Evolutionary conservation across 2,113 vertebrate genomes (phyloP).

Genomic region (Misgurnus anguillicaudatus): DNA sequence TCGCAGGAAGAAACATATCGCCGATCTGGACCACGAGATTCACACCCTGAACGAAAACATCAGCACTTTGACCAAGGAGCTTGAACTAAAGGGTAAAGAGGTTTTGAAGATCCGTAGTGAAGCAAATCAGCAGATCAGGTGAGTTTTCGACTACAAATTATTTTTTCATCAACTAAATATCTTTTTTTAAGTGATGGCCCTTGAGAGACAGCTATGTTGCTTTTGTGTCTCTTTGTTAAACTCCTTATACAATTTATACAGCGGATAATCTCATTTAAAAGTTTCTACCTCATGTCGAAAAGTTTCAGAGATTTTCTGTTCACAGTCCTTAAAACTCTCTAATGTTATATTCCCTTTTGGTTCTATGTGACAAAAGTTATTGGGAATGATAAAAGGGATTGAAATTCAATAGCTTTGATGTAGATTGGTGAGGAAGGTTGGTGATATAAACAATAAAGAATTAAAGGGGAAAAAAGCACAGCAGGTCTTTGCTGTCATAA

Average conservation of each 20-base stretch:
- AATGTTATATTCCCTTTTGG: background rate
- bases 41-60: constrained; percentile 94
- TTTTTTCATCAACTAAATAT: background rate
- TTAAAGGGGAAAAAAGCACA: background rate
- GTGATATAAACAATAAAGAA: constrained; percentile 1
- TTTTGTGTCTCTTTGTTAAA: too few relatives aligned
- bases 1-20: constrained; percentile 90
- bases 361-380: background rate
- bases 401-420: constrained; percentile 4
- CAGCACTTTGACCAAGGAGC: constrained; percentile 91
- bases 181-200: background rate
- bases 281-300: background rate
- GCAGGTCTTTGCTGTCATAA: background rate
- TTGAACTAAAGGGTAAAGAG: constrained; percentile 97
- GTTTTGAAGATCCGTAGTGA: constrained; percentile 96
- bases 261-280: too few relatives aligned
- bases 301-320: background rate
- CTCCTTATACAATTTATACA: too few relatives aligned
- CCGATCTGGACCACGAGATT: constrained; percentile 91
- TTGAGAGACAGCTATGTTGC: too few relatives aligned
- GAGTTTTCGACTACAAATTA: constrained; percentile 40
- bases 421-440: background rate
- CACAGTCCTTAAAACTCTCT: background rate
- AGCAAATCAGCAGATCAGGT: constrained; percentile 98
- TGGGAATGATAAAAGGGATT: constrained; percentile 24